A percentile compares a stretch with the other conserved stretches of the same genome.
Evolutionary conservation across 1,140 invertebrate species (phyloP).

Genomic region (Mya arenaria): DNA sequence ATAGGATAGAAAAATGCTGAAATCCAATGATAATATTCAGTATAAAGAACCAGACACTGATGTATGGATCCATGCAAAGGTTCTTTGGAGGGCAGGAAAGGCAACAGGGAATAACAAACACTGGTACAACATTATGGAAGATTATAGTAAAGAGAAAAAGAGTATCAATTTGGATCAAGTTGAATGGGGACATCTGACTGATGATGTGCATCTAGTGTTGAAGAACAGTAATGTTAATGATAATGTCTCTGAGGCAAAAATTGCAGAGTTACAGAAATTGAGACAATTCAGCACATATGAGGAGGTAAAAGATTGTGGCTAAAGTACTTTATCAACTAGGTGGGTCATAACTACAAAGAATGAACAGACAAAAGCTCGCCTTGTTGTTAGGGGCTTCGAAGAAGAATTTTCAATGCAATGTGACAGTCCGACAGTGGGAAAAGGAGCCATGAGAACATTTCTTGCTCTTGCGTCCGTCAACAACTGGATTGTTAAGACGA

Average conservation of each 20-base stretch:
- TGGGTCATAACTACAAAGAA: conserved; percentile 50
- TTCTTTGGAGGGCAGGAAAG: conserved; percentile 28
- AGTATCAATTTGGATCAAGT: conserved; percentile 43
- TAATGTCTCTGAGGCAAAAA: conserved; percentile 28
- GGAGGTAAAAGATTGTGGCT: conserved; percentile 41
- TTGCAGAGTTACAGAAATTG: conserved; percentile 38
- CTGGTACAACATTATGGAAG: conserved; percentile 33
- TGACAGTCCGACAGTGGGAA: conserved; percentile 54
- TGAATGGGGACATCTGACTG: conserved; percentile 34
- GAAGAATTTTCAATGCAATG: conserved; percentile 47
- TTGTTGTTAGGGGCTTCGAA: conserved; percentile 59
- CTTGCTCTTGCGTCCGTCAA: conserved; percentile 44
- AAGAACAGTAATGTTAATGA: conserved; percentile 20
- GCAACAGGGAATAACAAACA: conserved; percentile 42
- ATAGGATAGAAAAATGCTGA: conserved; percentile 14
- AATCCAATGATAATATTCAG: conserved; percentile 32
- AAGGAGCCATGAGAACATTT: conserved; percentile 46
- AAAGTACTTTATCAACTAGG: conserved; percentile 47
- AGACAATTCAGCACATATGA: conserved; percentile 39
- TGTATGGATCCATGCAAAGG: conserved; percentile 31
- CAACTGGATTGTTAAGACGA: conserved; percentile 57
- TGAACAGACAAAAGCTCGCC: conserved; percentile 50
- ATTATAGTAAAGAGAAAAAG: conserved; percentile 26
- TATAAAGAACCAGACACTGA: conserved; percentile 39
- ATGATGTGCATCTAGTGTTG: conserved; percentile 38